Percentiles rank a stretch among this genome's conserved stretches.
Conservation (phyloP, 2,888 invertebrate species). For the Nemotelus nigrinus region DNA sequence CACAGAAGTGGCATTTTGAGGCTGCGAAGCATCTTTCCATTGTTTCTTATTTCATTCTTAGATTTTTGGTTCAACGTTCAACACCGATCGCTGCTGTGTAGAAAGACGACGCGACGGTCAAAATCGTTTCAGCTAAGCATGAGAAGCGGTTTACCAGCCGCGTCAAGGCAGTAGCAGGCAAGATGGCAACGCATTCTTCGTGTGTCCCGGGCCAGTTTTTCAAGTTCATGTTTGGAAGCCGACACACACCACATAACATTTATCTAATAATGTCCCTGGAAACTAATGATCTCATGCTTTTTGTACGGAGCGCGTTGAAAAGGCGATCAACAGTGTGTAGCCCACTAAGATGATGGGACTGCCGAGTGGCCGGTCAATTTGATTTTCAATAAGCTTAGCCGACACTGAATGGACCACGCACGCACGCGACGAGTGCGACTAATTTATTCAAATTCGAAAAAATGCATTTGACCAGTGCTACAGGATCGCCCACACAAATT, state of each 20-base stretch:
- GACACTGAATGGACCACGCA: not conserved
- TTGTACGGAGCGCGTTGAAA: not conserved
- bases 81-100: not conserved
- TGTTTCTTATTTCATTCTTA: not conserved
- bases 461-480: constrained; percentile 19
- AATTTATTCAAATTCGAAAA: constrained; percentile 26
- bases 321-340: not conserved
- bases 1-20: constrained; percentile 24
- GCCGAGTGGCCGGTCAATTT: constrained; percentile 4
- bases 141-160: not conserved
- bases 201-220: constrained; percentile 32
- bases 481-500: constrained; percentile 9
- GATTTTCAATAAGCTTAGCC: constrained; percentile 22
- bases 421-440: not conserved
- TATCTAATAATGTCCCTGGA: constrained; percentile 31
- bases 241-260: constrained; percentile 21
- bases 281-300: constrained; percentile 24
- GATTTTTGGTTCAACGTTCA: not conserved
- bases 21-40: not conserved
- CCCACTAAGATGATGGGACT: not conserved
- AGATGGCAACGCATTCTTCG: not conserved
- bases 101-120: not conserved
- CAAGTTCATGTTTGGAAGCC: constrained; percentile 37
- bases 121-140: not conserved
- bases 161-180: not conserved